A percentile compares a stretch with the other conserved stretches of the same genome.
Evolutionary conservation across 1,140 invertebrate genomes (phyloP).

Genomic region (Tribolium madens): DNA sequence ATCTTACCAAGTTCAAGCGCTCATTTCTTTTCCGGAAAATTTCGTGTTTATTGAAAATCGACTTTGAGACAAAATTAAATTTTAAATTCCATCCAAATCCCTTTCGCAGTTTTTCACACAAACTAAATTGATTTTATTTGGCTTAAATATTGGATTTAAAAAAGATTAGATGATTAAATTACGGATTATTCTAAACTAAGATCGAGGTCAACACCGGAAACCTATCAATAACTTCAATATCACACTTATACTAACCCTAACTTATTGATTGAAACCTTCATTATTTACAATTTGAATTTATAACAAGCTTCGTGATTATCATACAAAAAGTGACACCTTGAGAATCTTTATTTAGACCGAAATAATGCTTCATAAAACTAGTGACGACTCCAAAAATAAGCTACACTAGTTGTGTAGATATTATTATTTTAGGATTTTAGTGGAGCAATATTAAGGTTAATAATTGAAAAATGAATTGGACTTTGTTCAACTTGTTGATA

Average conservation of each 20-base stretch:
- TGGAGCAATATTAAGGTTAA: neutral
- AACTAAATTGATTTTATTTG: neutral
- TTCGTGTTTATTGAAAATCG: neutral
- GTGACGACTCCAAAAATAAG: neutral
- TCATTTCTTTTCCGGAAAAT: neutral
- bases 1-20: neutral
- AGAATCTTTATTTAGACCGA: neutral
- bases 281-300: slow-evolving; percentile 11
- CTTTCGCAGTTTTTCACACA: neutral
- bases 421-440: neutral
- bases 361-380: slow-evolving; percentile 4
- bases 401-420: neutral
- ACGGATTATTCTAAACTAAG: slow-evolving; percentile 16
- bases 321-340: slow-evolving; percentile 5
- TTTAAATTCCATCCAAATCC: slow-evolving; percentile 14
- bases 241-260: neutral
- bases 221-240: neutral
- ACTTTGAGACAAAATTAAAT: slow-evolving; percentile 5
- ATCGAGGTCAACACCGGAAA: slow-evolving; percentile 14
- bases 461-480: neutral
- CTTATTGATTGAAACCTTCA: slow-evolving; percentile 6
- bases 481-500: no score
- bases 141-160: neutral
- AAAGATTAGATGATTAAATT: neutral
- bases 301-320: neutral